Evolutionary conservation across 1,140 invertebrate species (phyloP).

Genomic region (Hypsibius dujardini): DNA sequence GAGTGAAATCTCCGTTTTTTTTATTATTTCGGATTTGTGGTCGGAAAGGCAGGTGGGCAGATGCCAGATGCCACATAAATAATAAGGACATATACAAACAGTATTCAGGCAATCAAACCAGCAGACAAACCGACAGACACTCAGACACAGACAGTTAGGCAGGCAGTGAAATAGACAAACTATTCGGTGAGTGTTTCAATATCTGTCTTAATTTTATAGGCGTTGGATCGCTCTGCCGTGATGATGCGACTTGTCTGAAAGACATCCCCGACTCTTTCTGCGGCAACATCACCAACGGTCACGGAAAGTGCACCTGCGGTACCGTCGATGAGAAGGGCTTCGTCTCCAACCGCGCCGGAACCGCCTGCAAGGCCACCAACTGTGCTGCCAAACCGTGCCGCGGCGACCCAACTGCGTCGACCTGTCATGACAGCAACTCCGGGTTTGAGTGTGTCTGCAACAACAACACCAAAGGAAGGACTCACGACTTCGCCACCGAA

Average conservation of each 20-base stretch:
- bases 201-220: not conserved
- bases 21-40: too few relatives aligned
- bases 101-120: too few relatives aligned
- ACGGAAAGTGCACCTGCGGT: not conserved
- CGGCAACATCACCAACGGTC: slow-evolving; percentile 5
- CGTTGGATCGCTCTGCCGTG: not conserved
- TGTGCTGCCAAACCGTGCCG: not conserved
- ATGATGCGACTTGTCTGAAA: not conserved
- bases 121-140: too few relatives aligned
- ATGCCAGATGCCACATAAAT: too few relatives aligned
- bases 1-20: too few relatives aligned
- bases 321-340: not conserved
- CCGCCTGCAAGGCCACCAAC: not conserved
- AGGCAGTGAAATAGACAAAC: too few relatives aligned
- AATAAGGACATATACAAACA: too few relatives aligned
- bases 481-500: not conserved
- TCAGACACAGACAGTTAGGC: too few relatives aligned
- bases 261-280: not conserved
- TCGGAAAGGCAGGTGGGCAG: too few relatives aligned
- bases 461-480: slow-evolving; percentile 1
- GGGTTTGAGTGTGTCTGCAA: not conserved
- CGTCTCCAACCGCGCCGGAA: slow-evolving; percentile 3
- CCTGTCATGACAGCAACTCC: not conserved
- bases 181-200: too few relatives aligned
- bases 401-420: not conserved